A percentile compares a stretch with the other conserved stretches of the same genome.
phyloP scores from a whole-genome alignment of 2,888 invertebrate genomes.

The Pasiphila rectangulata region DNA sequence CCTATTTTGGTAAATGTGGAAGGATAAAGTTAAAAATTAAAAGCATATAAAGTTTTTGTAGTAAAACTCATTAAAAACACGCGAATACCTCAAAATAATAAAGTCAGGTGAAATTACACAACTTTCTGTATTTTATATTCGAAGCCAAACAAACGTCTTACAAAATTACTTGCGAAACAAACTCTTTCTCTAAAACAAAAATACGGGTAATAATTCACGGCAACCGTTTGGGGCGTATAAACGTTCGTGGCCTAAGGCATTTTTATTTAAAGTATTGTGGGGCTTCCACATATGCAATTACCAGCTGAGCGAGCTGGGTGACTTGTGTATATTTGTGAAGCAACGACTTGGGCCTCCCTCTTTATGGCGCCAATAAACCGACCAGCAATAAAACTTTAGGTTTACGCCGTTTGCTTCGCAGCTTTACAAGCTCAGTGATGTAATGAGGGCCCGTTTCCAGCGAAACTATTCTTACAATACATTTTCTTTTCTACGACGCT shows the following conservation, averaged over 20 bases:
- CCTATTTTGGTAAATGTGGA: constrained; percentile 1
- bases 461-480: constrained; percentile 24
- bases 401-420: constrained; percentile 43
- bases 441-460: constrained; percentile 33
- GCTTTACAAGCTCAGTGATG: constrained; percentile 38
- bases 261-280: constrained; percentile 33
- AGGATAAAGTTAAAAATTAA: background rate
- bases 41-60: background rate
- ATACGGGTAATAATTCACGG: constrained; percentile 30
- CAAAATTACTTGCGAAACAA: constrained; percentile 28
- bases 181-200: constrained; percentile 30
- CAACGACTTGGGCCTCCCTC: constrained; percentile 39
- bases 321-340: constrained; percentile 49
- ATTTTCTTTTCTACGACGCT: constrained; percentile 16
- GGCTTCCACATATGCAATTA: constrained; percentile 42
- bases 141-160: constrained; percentile 20
- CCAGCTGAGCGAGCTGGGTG: constrained; percentile 32
- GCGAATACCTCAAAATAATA: constrained; percentile 20
- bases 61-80: constrained; percentile 9
- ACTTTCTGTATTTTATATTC: constrained; percentile 25
- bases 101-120: constrained; percentile 23
- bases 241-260: constrained; percentile 24
- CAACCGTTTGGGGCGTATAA: constrained; percentile 26
- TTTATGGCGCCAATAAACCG: constrained; percentile 57
- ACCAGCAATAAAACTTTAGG: constrained; percentile 55